A percentile compares a stretch with the other conserved stretches of the same genome.
phyloP scores from a whole-genome alignment of 2,113 vertebrate species.

The Phrynosoma platyrhinos region DNA sequence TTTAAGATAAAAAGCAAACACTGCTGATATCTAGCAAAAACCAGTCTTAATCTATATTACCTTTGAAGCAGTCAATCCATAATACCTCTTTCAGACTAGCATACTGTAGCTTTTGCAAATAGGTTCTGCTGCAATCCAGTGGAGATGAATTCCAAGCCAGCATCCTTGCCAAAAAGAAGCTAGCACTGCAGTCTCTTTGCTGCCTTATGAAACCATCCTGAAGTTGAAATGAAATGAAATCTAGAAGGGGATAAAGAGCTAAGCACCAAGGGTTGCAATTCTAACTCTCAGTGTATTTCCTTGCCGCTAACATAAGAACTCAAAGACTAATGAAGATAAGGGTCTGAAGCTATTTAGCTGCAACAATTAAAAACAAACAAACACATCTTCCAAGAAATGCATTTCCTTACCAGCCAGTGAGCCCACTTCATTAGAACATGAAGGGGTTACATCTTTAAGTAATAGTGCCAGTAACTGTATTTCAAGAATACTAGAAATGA shows the following conservation, averaged over 20 bases:
- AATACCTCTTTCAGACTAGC: constrained; percentile 8
- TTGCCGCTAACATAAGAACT: not conserved
- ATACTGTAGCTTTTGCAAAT: constrained; percentile 13
- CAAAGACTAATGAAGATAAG: not conserved
- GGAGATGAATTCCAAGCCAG: constrained; percentile 10
- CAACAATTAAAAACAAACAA: not conserved
- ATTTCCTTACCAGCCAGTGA: not conserved
- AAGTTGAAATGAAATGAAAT: constrained; percentile 22
- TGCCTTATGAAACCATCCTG: not conserved
- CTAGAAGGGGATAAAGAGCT: not conserved
- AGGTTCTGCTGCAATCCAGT: constrained; percentile 28
- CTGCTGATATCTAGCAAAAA: not conserved
- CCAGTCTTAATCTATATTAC: not conserved
- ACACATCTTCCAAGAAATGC: not conserved
- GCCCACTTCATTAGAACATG: not conserved
- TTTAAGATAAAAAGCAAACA: not conserved
- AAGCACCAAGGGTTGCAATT: not conserved
- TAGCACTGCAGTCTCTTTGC: constrained; percentile 6
- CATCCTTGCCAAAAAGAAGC: not conserved
- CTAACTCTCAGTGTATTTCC: not conserved
- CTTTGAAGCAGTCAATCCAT: not conserved
- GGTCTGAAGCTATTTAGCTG: not conserved
- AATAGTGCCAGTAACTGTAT: not conserved
- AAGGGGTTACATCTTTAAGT: not conserved
- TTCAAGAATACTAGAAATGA: not conserved